Evolutionary conservation across 2,888 invertebrate species (phyloP), one percentile per base, ranked within the genome.

Genomic region (Tetramorium bicarinatum): DNA sequence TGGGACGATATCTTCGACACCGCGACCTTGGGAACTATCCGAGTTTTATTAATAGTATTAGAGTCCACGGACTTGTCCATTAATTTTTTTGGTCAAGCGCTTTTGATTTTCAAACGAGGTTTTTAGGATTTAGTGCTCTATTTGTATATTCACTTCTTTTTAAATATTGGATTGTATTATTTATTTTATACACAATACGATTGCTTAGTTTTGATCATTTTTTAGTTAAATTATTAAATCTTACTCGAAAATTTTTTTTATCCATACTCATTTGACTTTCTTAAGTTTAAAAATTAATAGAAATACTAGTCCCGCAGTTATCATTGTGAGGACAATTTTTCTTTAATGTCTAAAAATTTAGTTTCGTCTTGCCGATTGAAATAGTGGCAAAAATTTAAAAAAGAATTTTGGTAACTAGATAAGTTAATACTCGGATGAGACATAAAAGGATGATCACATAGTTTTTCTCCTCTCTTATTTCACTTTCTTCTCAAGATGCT

Each of bases 1-100:
- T 61, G 79, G 71, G 49, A 41, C 81, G 86, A 82, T 88, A 83
- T 87, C 83, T 81, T 86, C 69, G 84, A 86, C 87, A 83, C 52
- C 75, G 69, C 85, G 88, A 92, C 93, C 93, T 93, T 93, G 93
- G 89, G 92, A 86, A 87, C 84, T 91, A 88, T 85, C 85, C 85
- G 84, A 86, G 86, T 71, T 91, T 91, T 93, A 93, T 93, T 93
- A 92, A 92, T 93, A 93, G 93, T 85, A 75, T 38, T 82, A 61
- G 83, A 87, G 90, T 90, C 91, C 88, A 90, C 89, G 87, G 90
- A 91, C 80, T 85, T 90, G 88, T 87, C 90, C 88, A 90, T 87
- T 49, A 77, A 83, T 83, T 29, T 34, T 34, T 61, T 79, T 61
- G 61, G 82, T 83, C 61, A 59, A 82, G 15, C 62, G 71, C 18